A percentile compares a stretch with the other conserved stretches of the same genome.
Evolutionary conservation across 2,888 invertebrate genomes (phyloP).

Genomic region (Teleiodes luculella): DNA sequence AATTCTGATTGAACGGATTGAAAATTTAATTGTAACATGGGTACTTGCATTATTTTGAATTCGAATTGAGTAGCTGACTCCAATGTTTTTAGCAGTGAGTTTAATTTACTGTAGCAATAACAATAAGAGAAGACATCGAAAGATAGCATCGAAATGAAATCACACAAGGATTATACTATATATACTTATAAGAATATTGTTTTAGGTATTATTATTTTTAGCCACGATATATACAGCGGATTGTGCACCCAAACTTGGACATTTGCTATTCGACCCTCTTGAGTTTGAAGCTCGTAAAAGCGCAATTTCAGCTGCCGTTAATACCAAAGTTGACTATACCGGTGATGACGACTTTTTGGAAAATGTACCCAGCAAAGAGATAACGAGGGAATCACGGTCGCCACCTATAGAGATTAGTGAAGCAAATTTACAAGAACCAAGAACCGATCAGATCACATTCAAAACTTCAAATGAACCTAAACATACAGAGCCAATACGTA

Average conservation of each 20-base stretch:
- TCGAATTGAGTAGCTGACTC: not conserved
- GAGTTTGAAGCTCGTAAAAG: constrained; percentile 30
- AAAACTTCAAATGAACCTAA: not conserved
- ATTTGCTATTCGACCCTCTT: constrained; percentile 37
- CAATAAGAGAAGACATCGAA: not conserved
- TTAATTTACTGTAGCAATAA: not conserved
- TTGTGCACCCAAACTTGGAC: constrained; percentile 45
- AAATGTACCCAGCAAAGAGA: not conserved
- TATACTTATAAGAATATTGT: constrained; percentile 15
- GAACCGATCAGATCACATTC: not conserved
- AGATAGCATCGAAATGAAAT: too few relatives aligned
- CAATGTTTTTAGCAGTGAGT: not conserved
- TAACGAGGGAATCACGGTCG: not conserved
- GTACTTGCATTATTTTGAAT: not conserved
- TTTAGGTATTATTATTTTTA: constrained; percentile 34
- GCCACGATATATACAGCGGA: constrained; percentile 21
- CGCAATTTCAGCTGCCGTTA: constrained; percentile 9
- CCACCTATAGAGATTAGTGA: not conserved
- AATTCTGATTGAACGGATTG: not conserved
- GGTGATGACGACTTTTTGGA: not conserved
- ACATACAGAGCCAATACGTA: not conserved
- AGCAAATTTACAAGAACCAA: not conserved
- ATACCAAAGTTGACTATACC: constrained; percentile 2
- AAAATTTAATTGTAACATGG: not conserved
- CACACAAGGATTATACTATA: not conserved